A percentile compares a stretch with the other conserved stretches of the same genome.
Evolutionary conservation across 1,140 invertebrate genomes (phyloP).

Genomic region (Musca domestica): DNA sequence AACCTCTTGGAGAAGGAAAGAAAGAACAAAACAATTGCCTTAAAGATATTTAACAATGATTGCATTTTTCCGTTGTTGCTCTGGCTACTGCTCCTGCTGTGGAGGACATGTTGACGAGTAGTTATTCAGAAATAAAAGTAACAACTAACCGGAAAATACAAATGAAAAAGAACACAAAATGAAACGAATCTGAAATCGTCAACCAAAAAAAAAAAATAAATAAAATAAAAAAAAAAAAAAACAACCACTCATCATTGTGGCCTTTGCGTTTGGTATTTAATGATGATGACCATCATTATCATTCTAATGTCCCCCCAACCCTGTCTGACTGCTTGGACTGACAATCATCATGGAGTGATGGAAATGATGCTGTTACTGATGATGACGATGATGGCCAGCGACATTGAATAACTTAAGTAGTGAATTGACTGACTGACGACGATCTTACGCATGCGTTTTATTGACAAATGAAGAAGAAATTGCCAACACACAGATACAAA

Average conservation of each 20-base stretch:
- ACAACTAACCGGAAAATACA: not conserved
- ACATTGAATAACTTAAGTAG: constrained; percentile 18
- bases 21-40: not conserved
- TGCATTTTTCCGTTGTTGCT: not conserved
- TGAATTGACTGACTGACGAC: constrained; percentile 7
- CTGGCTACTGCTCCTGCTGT: no score
- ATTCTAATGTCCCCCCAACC: not conserved
- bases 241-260: not conserved
- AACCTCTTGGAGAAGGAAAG: no score
- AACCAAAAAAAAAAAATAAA: not conserved
- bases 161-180: not conserved
- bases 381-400: constrained; percentile 15
- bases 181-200: not conserved
- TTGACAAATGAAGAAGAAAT: constrained; percentile 22
- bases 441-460: constrained; percentile 18
- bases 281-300: not conserved
- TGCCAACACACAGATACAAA: not conserved
- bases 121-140: no score
- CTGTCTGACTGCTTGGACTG: no score
- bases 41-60: constrained; percentile 10
- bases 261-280: not conserved
- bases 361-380: not conserved
- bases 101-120: no score
- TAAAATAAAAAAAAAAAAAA: not conserved
- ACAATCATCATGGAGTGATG: not conserved